Evolutionary conservation across 1,140 invertebrate species (phyloP), one percentile per base, ranked within the genome.

Genomic region (Temnothorax nylanderi): DNA sequence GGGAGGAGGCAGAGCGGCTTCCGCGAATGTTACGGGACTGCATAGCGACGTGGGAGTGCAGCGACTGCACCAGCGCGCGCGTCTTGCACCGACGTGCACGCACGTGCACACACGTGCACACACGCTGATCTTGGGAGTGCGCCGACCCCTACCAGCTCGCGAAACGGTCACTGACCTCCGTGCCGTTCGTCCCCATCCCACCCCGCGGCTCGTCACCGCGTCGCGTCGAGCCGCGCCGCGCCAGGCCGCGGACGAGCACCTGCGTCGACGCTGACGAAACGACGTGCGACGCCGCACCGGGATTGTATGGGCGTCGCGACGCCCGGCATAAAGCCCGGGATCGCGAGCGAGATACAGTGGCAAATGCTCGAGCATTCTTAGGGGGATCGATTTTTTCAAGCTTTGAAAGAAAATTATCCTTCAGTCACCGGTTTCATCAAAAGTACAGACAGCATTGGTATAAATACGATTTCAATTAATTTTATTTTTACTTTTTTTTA

Each of bases 1-100:
- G 87, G 87, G 85, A 78, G 77, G 60, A 76, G 90, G 54, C 54
- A 49, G 51, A 74, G 74, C 64, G 86, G 91, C 90, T 95, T 95
- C 95, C 92, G 93, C 94, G 95, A 95, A 95, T 94, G 92, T 95
- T 95, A 95, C 95, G 95, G 95, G 94, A 95, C 94, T 93, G 93
- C 93, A 94, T 94, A 92, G 93, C 93, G 92, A 95, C 94, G 95
- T 95, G 94, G 94, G 94, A 95, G 94, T 95, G 93, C 93, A 94
- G 88, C 87, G 89, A 87, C 85, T 93, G 90, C 91, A 90, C 75
- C 87, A 88, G 84, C 90, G 90, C 87, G 90, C 87, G 87, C 91
- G 85, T 87, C 88, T 91, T 91, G 87, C 91, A 89, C 85, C 80
- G 69, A 90, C 80, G 69, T 88, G 76, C 88, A 87, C 76, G 89